phyloP scores from a whole-genome alignment of 2,888 invertebrate species.

The Heterodera filipjevi region DNA sequence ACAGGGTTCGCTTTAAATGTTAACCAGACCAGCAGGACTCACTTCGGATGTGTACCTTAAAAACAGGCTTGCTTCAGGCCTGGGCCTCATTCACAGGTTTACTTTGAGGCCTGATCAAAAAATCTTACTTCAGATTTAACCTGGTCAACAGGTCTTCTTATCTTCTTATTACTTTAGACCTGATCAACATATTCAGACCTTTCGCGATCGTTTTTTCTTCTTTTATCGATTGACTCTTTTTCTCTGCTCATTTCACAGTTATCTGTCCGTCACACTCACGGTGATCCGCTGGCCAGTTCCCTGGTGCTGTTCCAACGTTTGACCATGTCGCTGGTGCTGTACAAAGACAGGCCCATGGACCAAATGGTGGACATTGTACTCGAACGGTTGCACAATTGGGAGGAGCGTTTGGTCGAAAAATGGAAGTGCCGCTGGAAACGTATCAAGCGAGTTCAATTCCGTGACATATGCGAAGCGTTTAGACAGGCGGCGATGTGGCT shows the following conservation, averaged over 20 bases:
- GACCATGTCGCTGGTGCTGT: not conserved
- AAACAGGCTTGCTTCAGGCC: no score
- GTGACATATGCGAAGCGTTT: not conserved
- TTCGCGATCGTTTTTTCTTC: no score
- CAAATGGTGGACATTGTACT: not conserved
- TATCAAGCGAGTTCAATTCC: not conserved
- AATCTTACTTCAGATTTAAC: no score
- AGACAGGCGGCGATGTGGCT: not conserved
- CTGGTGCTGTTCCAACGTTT: not conserved
- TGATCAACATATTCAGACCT: no score
- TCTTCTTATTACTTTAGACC: no score
- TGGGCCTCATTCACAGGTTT: no score
- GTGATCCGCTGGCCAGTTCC: not conserved
- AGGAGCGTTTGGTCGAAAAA: not conserved
- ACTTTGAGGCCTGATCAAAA: no score
- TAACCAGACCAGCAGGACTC: no score
- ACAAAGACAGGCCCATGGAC: slow-evolving; percentile 1
- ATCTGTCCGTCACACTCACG: not conserved
- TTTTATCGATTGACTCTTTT: not conserved
- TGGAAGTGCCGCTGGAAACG: not conserved
- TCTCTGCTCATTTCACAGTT: not conserved
- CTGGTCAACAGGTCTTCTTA: no score
- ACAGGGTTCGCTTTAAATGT: no score
- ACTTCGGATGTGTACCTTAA: no score
- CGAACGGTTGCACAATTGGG: not conserved